Percentiles rank a stretch among this genome's conserved stretches.
phyloP scores from a whole-genome alignment of 2,797 vertebrate species.

The Gallinago nigripennis region DNA sequence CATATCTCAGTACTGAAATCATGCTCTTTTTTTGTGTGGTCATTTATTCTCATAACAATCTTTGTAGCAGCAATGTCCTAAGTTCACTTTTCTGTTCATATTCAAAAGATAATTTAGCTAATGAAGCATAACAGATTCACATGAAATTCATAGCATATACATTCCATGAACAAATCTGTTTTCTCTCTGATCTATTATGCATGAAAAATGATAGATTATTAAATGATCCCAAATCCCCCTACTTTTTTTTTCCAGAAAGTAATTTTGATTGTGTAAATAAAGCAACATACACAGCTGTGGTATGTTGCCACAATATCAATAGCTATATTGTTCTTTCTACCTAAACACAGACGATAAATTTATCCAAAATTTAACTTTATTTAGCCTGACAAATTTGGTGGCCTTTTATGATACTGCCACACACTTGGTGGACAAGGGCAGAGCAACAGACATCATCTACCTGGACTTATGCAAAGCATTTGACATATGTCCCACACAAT shows the following conservation, averaged over 20 bases:
- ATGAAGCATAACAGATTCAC: background rate
- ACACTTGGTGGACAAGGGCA: too few relatives aligned
- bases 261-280: background rate
- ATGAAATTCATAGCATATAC: background rate
- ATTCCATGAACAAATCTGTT: background rate
- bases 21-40: background rate
- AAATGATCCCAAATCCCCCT: background rate
- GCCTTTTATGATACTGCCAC: too few relatives aligned
- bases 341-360: background rate
- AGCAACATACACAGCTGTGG: background rate
- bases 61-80: background rate
- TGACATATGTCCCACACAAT: too few relatives aligned
- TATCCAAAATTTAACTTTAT: too few relatives aligned
- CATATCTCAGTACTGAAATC: background rate
- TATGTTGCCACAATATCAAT: background rate
- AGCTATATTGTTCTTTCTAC: background rate
- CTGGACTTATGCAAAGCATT: too few relatives aligned
- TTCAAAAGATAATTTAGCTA: background rate
- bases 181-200: background rate
- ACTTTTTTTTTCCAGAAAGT: background rate
- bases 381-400: too few relatives aligned
- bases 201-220: background rate
- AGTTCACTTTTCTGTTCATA: background rate
- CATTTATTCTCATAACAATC: background rate
- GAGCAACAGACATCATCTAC: too few relatives aligned